Base-by-base conservation (phyloP, 2,113 vertebrate species). In the Diadophis punctatus region DNA sequence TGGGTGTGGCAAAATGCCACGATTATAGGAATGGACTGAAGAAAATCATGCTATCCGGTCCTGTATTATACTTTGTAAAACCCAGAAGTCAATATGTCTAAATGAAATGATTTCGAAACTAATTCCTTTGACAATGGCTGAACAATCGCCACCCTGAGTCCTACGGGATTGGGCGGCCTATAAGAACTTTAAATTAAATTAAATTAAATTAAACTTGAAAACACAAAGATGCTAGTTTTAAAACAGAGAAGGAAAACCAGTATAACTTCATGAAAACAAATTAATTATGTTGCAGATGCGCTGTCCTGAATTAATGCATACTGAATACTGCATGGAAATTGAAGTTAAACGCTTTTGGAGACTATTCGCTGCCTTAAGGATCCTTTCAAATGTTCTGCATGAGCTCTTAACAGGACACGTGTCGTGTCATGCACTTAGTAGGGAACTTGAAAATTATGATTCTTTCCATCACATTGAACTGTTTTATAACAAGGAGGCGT, bases 391-490 rank as follows among this genome's bases (percentile, higher is more conserved):
- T 55, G 12, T 86, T 89, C 46, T 39, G n/a, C 88, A 86, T 88
- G 52, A 91, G 18, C 23, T 85, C n/a, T 23, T 49, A 93, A 88
- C 43, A 58, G 43, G 86, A 85, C 74, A 18, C 34, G 85, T 93
- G 86, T 85, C 34, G 9, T 58, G 30, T 68, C 30, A 89, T 34
- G 23, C 53, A 9, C 18, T 63, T 89, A 53, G 53, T 53, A 86
- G 53, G 27, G 55, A 91, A 60, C 34, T 91, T 89, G 48, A 63
- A 53, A 63, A 53, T 46, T 16, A 14, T 63, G 48, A 55, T 85
- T 93, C n/a, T 90, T 93, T 90, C 88, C 92, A 63, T 63, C 80
- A 16, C 52, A 93, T 90, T 93, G 90, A 90, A 86, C 68, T 90
- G 30, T 90, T 93, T 90, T 93, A 93, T 46, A 86, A 90, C 22